These are phyloP conservation scores for Geopemphigus sp. DNA, from an alignment of 1,140 invertebrate genomes.

Conservation along the genomic window DNA sequence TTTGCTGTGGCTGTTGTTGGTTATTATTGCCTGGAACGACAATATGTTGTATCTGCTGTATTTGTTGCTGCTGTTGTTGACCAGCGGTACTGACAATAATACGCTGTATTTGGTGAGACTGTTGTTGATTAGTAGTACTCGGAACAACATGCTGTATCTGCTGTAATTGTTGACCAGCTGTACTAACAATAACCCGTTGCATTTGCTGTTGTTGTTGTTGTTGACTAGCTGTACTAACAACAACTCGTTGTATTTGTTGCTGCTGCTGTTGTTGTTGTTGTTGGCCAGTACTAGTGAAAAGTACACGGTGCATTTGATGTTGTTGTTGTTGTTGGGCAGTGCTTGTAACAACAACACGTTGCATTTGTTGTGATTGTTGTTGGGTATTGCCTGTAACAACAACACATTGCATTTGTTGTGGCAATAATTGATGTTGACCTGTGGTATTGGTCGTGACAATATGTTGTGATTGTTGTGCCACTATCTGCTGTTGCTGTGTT, in stretches of 20 bases:
- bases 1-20: background rate
- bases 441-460: background rate
- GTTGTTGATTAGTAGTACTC: background rate
- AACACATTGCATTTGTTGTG: slow-evolving; percentile 12
- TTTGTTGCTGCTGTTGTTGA: background rate
- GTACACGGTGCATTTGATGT: background rate
- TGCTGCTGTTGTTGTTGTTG: background rate
- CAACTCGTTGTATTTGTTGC: background rate
- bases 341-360: background rate
- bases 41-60: background rate
- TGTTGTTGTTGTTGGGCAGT: background rate
- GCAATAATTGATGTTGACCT: background rate
- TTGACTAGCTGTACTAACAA: background rate
- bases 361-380: background rate
- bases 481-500: slow-evolving; percentile 7
- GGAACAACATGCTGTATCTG: background rate
- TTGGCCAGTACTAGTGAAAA: background rate
- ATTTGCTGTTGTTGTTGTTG: background rate
- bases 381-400: background rate
- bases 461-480: background rate
- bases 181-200: slow-evolving; percentile 1
- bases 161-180: background rate
- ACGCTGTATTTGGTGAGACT: background rate
- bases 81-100: background rate
- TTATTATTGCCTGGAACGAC: background rate